A percentile compares a stretch with the other conserved stretches of the same genome.
phyloP scores from a whole-genome alignment of 2,113 vertebrate genomes.

The Micromys minutus region DNA sequence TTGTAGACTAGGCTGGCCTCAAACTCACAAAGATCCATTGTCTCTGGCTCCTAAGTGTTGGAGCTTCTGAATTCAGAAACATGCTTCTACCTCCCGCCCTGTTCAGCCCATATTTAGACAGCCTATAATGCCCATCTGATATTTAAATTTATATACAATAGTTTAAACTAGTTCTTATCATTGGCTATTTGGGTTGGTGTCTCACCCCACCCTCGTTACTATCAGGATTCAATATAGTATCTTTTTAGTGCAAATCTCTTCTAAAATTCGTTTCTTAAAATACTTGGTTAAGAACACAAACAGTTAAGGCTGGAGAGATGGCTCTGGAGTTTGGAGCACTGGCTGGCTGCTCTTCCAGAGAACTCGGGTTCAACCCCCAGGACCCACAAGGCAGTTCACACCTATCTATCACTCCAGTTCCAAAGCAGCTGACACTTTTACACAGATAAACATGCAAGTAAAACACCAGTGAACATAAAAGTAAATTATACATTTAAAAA shows the following conservation, averaged over 20 bases:
- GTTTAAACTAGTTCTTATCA: constrained; percentile 8
- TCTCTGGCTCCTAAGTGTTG: no score
- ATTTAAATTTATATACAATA: neutral
- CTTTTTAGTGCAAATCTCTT: neutral
- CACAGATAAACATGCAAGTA: neutral
- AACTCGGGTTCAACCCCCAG: neutral
- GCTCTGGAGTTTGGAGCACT: neutral
- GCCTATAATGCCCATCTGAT: neutral
- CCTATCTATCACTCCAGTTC: neutral
- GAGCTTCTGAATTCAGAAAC: neutral
- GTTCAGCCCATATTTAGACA: neutral
- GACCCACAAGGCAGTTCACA: neutral
- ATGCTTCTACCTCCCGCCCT: neutral
- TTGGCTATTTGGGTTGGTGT: neutral
- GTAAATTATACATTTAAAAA: neutral
- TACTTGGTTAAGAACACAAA: neutral
- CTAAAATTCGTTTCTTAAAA: neutral
- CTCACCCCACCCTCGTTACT: neutral
- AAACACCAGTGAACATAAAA: neutral
- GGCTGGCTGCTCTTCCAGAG: neutral
- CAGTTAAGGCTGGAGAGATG: neutral
- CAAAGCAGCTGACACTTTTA: neutral
- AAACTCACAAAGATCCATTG: no score
- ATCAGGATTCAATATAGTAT: neutral
- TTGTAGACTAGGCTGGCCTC: no score